Percentiles rank a stretch among this genome's conserved stretches.
phyloP scores from a whole-genome alignment of 2,888 invertebrate genomes.

The Eledona agricola region DNA sequence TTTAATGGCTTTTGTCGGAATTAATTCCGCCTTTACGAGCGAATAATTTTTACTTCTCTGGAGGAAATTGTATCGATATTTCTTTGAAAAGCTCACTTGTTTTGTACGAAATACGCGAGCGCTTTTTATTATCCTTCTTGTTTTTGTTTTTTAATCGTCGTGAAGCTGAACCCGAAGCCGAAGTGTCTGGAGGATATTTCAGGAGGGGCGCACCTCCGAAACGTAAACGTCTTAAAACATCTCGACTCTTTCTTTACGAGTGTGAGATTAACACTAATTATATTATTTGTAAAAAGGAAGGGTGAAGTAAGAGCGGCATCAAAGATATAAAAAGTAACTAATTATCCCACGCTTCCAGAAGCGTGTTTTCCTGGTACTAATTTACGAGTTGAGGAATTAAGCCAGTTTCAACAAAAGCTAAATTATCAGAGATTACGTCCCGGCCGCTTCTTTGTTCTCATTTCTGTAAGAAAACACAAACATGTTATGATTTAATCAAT shows the following conservation, averaged over 20 bases:
- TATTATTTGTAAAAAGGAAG: slow-evolving; percentile 37
- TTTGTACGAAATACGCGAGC: slow-evolving; percentile 10
- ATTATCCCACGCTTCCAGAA: slow-evolving; percentile 41
- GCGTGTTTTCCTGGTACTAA: slow-evolving; percentile 44
- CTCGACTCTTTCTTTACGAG: slow-evolving; percentile 26
- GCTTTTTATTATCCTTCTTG: no score
- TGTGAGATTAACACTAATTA: slow-evolving; percentile 43
- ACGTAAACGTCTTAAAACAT: slow-evolving; percentile 23
- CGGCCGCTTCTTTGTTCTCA: slow-evolving; percentile 13
- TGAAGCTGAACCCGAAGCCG: no score
- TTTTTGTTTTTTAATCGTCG: no score
- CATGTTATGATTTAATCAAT: slow-evolving; percentile 16
- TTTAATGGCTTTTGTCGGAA: slow-evolving; percentile 57
- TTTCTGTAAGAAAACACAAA: slow-evolving; percentile 12
- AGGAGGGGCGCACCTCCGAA: slow-evolving; percentile 18
- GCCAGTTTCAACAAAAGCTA: slow-evolving; percentile 44
- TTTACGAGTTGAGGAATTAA: slow-evolving; percentile 38
- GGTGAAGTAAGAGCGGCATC: slow-evolving; percentile 33
- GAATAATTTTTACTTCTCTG: slow-evolving; percentile 59
- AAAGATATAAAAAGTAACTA: slow-evolving; percentile 40
- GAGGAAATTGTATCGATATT: slow-evolving; percentile 59
- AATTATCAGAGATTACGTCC: slow-evolving; percentile 47
- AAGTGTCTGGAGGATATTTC: no score
- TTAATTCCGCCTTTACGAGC: slow-evolving; percentile 58
- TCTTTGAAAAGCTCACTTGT: slow-evolving; percentile 44